phyloP scores from a whole-genome alignment of 2,888 invertebrate species.

The Steinernema hermaphroditum region DNA sequence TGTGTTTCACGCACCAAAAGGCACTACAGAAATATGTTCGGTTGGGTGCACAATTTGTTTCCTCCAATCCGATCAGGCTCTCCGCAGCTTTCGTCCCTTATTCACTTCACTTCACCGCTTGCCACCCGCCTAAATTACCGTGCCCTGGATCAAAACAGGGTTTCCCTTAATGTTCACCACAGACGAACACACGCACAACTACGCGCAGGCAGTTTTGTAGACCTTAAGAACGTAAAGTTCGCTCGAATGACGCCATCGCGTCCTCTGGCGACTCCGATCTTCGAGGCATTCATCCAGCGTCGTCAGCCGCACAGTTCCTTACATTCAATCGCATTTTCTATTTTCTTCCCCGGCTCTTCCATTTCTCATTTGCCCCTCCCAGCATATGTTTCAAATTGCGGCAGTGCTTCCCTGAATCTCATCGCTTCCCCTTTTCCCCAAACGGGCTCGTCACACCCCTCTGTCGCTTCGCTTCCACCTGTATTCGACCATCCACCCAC shows the following conservation, averaged over 20 bases:
- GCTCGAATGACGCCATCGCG: background rate
- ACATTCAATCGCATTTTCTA: too few species aligned
- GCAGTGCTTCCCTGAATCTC: constrained; percentile 26
- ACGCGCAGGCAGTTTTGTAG: background rate
- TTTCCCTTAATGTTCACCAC: background rate
- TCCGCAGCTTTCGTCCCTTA: background rate
- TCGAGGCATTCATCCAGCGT: background rate
- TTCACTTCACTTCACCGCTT: too few species aligned
- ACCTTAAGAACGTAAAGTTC: background rate
- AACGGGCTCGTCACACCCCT: constrained; percentile 31
- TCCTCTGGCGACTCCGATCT: background rate
- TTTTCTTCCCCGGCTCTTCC: background rate
- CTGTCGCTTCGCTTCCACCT: constrained; percentile 28
- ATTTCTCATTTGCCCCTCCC: constrained; percentile 22
- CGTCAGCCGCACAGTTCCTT: background rate
- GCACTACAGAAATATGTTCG: background rate
- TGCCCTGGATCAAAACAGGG: background rate
- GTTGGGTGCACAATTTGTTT: background rate
- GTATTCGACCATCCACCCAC: constrained; percentile 23
- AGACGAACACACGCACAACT: constrained; percentile 1
- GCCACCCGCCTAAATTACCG: too few species aligned
- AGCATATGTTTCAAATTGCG: constrained; percentile 29
- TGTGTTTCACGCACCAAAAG: background rate
- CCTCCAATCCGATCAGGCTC: constrained; percentile 4
- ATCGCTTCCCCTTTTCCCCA: constrained; percentile 11